These are phyloP conservation scores for Mesorhabditis belari DNA, from an alignment of 2,888 invertebrate species.

Conservation along the genomic window DNA sequence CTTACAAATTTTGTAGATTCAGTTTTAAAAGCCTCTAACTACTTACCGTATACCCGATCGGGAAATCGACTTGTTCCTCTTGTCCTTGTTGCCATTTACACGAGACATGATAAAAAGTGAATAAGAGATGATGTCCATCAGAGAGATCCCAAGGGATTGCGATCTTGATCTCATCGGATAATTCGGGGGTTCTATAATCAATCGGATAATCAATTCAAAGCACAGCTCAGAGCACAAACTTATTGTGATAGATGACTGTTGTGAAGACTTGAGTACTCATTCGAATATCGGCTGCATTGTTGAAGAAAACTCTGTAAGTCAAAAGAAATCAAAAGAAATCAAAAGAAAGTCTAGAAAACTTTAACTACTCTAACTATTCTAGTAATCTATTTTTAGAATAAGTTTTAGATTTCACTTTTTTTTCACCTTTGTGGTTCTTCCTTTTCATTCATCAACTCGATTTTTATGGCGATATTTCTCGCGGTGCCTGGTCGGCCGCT, in stretches of 20 bases:
- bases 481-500: conserved; percentile 65
- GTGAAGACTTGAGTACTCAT: neutral
- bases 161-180: conserved; percentile 90
- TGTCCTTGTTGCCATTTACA: conserved; percentile 70
- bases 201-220: neutral
- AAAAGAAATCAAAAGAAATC: too few relatives aligned
- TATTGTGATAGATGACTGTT: neutral
- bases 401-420: too few relatives aligned
- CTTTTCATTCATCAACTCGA: conserved; percentile 39
- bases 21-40: too few relatives aligned
- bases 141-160: conserved; percentile 79
- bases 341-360: too few relatives aligned
- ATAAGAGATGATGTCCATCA: conserved; percentile 84
- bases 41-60: conserved; percentile 81
- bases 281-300: neutral
- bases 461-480: conserved; percentile 64
- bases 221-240: neutral
- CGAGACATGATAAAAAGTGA: conserved; percentile 91
- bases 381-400: conserved; percentile 80
- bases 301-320: neutral
- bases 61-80: conserved; percentile 69
- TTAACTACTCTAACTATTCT: too few relatives aligned
- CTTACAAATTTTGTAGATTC: neutral
- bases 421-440: conserved; percentile 30
- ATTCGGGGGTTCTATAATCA: conserved; percentile 64